Base-by-base conservation (phyloP, 2,113 vertebrate species). In the Salvelinus namaycush region DNA sequence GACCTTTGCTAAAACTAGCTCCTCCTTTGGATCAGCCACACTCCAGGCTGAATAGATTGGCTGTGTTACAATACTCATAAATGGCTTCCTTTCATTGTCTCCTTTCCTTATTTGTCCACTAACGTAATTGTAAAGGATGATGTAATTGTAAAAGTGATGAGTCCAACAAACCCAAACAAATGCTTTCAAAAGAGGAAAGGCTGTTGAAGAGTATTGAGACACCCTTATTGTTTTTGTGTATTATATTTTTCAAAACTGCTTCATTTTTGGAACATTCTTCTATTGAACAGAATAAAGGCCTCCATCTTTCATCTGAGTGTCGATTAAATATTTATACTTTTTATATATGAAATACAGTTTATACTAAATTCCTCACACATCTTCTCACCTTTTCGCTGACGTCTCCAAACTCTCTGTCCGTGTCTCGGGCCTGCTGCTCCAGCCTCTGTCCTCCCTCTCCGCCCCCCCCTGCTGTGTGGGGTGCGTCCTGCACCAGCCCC, bases 401-500 rank as follows among this genome's bases (percentile, higher is more conserved):
- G 0, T 89, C 92, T 26, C 86, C 81, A 78, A 95, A 98, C 65
- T 97, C 95, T 24, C 91, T 92, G 90, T 97, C 94, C 3, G 95
- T 93, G n/a, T 91, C 84, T 31, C 89, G 86, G 2, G 96, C 96
- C 81, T 97, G 96, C 57, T 87, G 83, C 87, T 88, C 82, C 3
- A 98, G 84, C 76, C 91, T 94, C 70, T 92, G 93, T 1, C 93
- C 95, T 1, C 95, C 95, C 86, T 96, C 94, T 0, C 89, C 90
- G 60, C 77, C 68, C 70, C 82, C 88, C 0, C 94, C 95, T 1
- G 86, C 85, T 76, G 88, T 87, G 76, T 85, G 85, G 0, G 98
- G 96, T 0, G 96, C 96, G 39, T 99, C 97, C 87, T 96, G 96
- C 1, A 96, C 92, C 8, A 99, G 94, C 0, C 97, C 97, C 27